Evolutionary conservation across 2,888 invertebrate species (phyloP), one percentile per base, ranked within the genome.

Genomic region (Pterobdella sp.): DNA sequence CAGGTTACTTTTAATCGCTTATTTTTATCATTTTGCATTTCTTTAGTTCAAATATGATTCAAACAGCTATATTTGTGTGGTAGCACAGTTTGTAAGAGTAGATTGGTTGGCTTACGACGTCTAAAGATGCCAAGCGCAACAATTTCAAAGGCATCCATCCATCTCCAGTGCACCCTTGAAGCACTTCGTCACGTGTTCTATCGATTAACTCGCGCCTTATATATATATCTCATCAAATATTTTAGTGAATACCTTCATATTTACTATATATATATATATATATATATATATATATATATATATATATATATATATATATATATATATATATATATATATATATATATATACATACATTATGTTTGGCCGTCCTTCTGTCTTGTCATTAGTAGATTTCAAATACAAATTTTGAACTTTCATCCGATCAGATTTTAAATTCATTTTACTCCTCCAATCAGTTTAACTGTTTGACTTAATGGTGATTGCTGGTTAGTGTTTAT

Each of bases 401-500:
- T 42, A 14, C 42, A 42, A n/a, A 7, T 42, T 42, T 42, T 42
- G 18, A 42, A 42, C 18, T 42, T 42, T 42, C 18, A 42, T 42
- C 42, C 42, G 18, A 14, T 18, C 42, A 42, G 10, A 42, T 18
- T 14, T 14, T 14, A 42, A 42, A 42, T 14, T 14, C 22, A 14
- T 42, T 22, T 42, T 42, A 22, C 10, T 42, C 49, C 10, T 42
- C 49, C 22, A 42, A 22, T 14, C 10, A 22, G 49, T 42, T 7
- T 42, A 22, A 42, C 18, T 22, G n/a, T 56, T 56, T 26, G 60
- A 56, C 60, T 56, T 56, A 56, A 26, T n/a, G n/a, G 10, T 56
- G 60, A 18, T 56, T 56, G 60, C 60, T 56, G 60, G 42, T 42
- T 42, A 18, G 42, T 42, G 42, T 42, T 56, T 56, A 56, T 56